A percentile compares a stretch with the other conserved stretches of the same genome.
These are phyloP conservation scores for Mystacides longicornis DNA, from an alignment of 2,888 invertebrate species.

Conservation along the genomic window DNA sequence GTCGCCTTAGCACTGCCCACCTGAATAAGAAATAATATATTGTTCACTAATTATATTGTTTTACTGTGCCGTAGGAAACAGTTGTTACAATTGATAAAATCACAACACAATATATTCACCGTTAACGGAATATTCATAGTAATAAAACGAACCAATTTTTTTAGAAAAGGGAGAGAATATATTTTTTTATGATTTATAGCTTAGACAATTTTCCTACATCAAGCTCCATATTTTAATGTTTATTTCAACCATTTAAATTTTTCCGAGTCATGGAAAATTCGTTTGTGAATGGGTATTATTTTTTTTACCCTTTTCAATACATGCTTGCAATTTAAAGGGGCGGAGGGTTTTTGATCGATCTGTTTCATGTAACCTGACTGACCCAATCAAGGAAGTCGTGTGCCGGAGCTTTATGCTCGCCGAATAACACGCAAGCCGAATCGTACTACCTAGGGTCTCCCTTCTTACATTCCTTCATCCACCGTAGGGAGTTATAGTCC, in stretches of 20 bases:
- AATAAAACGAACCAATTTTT: not conserved
- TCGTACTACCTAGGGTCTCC: too few species aligned
- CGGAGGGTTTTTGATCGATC: slow-evolving; percentile 10
- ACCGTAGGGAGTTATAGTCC: too few species aligned
- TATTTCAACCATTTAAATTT: not conserved
- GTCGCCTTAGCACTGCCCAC: too few species aligned
- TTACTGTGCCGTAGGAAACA: too few species aligned
- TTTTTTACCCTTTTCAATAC: slow-evolving; percentile 5
- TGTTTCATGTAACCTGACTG: slow-evolving; percentile 12
- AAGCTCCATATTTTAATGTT: not conserved
- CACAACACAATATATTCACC: too few species aligned
- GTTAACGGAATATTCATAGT: too few species aligned
- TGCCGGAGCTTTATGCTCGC: not conserved
- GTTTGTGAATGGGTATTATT: not conserved
- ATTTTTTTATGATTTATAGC: not conserved
- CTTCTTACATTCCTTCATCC: too few species aligned
- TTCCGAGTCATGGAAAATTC: not conserved
- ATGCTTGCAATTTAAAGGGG: slow-evolving; percentile 5
- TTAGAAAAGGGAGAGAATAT: too few species aligned
- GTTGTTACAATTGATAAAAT: too few species aligned
- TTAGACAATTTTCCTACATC: not conserved
- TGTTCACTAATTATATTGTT: too few species aligned
- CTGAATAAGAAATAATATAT: too few species aligned
- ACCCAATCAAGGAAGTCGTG: slow-evolving; percentile 16
- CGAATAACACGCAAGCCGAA: not conserved